These are phyloP conservation scores for Pantherophis guttatus DNA, from an alignment of 2,113 vertebrate genomes.

Conservation along the genomic window DNA sequence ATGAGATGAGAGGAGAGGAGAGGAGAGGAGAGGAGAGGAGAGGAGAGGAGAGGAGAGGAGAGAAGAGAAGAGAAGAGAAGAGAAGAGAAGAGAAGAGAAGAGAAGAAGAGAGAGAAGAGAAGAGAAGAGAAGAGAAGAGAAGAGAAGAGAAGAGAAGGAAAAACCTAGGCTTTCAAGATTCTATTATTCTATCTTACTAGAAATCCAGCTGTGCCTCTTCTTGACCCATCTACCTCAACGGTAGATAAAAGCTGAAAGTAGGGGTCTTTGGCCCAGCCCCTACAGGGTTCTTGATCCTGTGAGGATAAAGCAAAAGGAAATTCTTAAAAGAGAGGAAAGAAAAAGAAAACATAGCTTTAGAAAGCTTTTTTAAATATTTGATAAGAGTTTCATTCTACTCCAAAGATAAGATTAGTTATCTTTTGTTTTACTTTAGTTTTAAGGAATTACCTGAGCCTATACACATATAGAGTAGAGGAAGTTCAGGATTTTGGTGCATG, in stretches of 20 bases:
- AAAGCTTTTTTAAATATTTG: not conserved
- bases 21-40: too few species aligned
- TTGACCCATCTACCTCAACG: not conserved
- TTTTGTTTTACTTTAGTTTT: not conserved
- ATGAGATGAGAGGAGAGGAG: too few species aligned
- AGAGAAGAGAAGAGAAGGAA: not conserved
- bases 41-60: too few species aligned
- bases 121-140: not conserved
- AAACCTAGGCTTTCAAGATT: not conserved
- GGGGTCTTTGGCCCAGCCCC: not conserved
- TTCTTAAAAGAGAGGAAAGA: not conserved
- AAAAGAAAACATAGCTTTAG: not conserved
- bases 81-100: fast-evolving
- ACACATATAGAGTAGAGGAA: not conserved
- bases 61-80: not conserved
- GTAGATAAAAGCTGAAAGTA: not conserved
- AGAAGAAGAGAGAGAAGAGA: not conserved
- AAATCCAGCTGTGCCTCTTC: not conserved
- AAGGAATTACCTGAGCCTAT: not conserved
- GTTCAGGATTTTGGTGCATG: not conserved
- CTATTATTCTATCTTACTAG: not conserved
- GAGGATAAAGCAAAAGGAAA: not conserved
- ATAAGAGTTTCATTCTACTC: not conserved
- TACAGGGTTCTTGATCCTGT: not conserved
- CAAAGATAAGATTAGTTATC: not conserved